These are phyloP conservation scores for Pterocles orientalis DNA, from an alignment of 2,113 vertebrate species.

Conservation along the genomic window DNA sequence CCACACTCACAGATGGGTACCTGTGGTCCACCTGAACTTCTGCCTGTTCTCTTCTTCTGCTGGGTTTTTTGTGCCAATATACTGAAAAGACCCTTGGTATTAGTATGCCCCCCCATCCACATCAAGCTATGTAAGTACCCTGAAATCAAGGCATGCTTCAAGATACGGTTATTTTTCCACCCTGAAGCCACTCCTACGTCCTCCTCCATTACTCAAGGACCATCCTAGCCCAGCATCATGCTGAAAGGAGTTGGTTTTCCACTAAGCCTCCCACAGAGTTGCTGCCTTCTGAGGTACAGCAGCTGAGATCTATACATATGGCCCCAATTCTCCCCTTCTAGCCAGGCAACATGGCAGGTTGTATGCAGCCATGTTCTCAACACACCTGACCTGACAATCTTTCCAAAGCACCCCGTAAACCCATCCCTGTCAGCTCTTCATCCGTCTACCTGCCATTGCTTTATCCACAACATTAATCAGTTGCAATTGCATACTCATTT, in stretches of 20 bases:
- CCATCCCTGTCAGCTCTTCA: neutral
- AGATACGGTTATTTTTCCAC: neutral
- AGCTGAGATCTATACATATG: neutral
- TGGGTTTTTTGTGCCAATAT: accelerated
- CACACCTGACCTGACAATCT: neutral
- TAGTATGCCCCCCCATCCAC: accelerated
- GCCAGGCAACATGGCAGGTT: neutral
- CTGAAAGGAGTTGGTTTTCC: neutral
- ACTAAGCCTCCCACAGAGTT: neutral
- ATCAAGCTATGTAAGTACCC: neutral
- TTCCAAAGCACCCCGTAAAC: neutral
- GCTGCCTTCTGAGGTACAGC: neutral
- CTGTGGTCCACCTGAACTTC: neutral
- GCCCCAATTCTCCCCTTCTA: accelerated
- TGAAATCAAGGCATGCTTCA: neutral
- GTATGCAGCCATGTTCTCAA: neutral
- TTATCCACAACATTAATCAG: accelerated
- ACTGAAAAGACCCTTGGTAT: neutral
- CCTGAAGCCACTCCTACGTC: neutral
- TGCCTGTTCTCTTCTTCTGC: neutral
- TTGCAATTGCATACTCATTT: neutral
- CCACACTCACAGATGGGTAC: accelerated
- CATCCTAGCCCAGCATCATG: neutral
- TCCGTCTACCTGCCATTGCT: accelerated
- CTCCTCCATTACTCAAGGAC: neutral